Conservation (phyloP, 1,140 invertebrate species). For the Dinothrombium tinctorium region DNA sequence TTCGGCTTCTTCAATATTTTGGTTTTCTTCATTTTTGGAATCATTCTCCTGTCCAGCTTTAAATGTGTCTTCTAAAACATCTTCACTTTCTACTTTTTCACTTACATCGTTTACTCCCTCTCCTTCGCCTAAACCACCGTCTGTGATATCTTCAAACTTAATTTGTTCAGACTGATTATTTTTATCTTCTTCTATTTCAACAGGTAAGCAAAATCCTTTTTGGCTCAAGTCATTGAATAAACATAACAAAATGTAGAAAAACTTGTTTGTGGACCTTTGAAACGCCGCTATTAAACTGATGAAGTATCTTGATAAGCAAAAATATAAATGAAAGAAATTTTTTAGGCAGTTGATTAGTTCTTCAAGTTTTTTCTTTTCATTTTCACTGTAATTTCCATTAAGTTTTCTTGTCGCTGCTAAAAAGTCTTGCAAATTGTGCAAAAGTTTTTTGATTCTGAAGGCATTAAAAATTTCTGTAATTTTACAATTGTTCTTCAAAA, state of each 20-base stretch:
- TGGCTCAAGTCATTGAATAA: constrained; percentile 58
- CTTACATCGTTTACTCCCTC: constrained; percentile 84
- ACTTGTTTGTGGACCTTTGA: no score
- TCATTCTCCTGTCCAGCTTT: constrained; percentile 30
- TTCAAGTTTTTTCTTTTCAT: no score
- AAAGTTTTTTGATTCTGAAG: no score
- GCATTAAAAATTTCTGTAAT: no score
- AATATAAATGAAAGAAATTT: no score
- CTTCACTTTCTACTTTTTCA: constrained; percentile 71
- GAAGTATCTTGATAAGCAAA: no score
- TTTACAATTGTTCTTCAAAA: no score
- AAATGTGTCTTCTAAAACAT: constrained; percentile 73
- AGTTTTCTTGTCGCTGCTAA: no score
- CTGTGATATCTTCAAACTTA: constrained; percentile 32
- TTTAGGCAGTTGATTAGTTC: no score
- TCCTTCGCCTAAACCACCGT: constrained; percentile 61
- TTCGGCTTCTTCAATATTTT: constrained; percentile 46
- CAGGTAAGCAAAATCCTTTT: constrained; percentile 82
- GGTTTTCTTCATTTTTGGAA: constrained; percentile 20
- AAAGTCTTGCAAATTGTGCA: no score
- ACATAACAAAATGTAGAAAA: constrained; percentile 51
- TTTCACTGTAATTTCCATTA: no score
- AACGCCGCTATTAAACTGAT: no score
- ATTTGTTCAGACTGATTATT: constrained; percentile 22
- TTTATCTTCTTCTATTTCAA: constrained; percentile 38